Base-by-base conservation (phyloP, 2,113 vertebrate genomes). In the Amphiprion ocellaris region DNA sequence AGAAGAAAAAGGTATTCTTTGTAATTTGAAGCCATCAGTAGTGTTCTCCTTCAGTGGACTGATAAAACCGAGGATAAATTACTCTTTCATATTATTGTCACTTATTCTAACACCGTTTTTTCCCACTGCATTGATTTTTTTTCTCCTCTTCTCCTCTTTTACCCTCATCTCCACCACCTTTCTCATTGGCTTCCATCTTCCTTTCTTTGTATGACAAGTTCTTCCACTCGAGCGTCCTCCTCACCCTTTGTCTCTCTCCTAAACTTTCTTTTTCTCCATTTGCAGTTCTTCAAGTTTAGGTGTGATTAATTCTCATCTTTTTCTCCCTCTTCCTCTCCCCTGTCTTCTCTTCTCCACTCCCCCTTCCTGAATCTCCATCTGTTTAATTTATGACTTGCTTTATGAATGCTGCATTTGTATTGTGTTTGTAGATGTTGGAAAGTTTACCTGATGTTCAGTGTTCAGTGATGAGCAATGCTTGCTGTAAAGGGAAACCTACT, bases 1-100 rank as follows among this genome's bases (percentile, higher is more conserved):
- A 55, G 75, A 75, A 65, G 16, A 64, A 85, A 55, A 56, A 41
- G 37, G 52, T 71, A 62, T 64, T 67, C 50, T 67, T 56, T 72
- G 21, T 73, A 67, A 85, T 70, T 53, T 62, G 23, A 53, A 16
- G 23, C 54, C 69, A 81, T 78, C 69, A 68, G 69, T 74, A 21
- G 10, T 55, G 39, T 9, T 77, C 50, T 73, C 33, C 8, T 44
- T 44, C 41, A 44, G 41, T 44, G 11, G 41, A 44, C 12, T 15
- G 14, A 44, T 44, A 15, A 44, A 44, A 12, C 41, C 33, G 0
- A 64, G 41, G 49, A 58, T 60, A 68, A 69, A 55, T 47, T 14
- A n/a, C 59, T 69, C 39, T 60, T 10, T 37, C 33, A 10, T 7
- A 37, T 37, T 37, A 37, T 72, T 52, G 19, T 17, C 44, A 14